Conservation (phyloP, 2,113 vertebrate species). For the Podarcis raffonei region DNA sequence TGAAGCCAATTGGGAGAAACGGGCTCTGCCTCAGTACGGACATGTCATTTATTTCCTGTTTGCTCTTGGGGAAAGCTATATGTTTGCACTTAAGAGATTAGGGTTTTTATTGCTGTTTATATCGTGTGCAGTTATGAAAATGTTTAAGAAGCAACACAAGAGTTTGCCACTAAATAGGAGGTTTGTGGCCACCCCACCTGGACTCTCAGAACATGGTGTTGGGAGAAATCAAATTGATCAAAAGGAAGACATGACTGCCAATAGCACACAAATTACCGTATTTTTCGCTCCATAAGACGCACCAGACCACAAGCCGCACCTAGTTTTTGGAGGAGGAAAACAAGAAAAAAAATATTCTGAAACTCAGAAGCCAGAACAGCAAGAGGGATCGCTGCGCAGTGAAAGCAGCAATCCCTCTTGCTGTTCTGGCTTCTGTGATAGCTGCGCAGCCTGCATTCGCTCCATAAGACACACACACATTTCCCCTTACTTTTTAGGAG, state of each 20-base stretch:
- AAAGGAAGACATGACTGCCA: not conserved
- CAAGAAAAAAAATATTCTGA: too few species aligned
- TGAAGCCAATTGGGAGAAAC: not conserved
- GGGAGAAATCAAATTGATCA: not conserved
- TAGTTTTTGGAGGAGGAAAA: too few species aligned
- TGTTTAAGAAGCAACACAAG: not conserved
- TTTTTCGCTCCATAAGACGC: too few species aligned
- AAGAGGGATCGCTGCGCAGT: too few species aligned
- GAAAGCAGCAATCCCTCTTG: too few species aligned
- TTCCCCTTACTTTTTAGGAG: too few species aligned
- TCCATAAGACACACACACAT: too few species aligned
- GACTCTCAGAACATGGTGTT: not conserved
- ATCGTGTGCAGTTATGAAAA: not conserved
- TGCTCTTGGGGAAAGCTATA: not conserved
- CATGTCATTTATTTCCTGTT: not conserved
- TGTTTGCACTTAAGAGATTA: not conserved
- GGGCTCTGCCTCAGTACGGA: not conserved
- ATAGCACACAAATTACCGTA: not conserved
- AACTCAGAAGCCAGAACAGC: too few species aligned
- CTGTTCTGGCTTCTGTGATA: too few species aligned
- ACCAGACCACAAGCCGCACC: too few species aligned
- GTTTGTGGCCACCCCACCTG: not conserved
- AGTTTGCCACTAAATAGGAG: not conserved
- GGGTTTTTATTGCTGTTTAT: not conserved
- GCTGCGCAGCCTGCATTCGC: too few species aligned